Evolutionary conservation across 2,888 invertebrate genomes (phyloP).

Genomic region (Stomorhina lunata): DNA sequence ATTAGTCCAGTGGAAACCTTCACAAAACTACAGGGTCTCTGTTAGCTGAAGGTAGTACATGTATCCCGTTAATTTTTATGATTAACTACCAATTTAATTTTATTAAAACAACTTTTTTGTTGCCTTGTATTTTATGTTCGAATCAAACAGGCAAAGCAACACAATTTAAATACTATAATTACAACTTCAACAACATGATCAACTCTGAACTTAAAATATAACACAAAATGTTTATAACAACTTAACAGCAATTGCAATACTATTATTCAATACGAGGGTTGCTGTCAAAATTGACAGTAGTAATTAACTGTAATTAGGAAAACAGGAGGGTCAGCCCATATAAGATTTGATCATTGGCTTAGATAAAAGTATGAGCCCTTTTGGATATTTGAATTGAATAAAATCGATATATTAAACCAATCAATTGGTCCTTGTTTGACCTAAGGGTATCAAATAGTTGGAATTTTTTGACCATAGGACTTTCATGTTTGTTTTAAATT

Average conservation of each 20-base stretch:
- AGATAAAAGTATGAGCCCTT: no score
- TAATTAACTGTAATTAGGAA: no score
- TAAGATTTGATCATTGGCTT: no score
- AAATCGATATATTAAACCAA: no score
- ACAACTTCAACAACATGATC: constrained; percentile 54
- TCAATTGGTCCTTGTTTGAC: no score
- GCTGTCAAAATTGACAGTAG: no score
- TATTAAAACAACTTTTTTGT: constrained; percentile 29
- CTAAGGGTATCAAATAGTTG: no score
- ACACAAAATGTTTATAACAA: not conserved
- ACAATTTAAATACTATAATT: constrained; percentile 48
- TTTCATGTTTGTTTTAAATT: no score
- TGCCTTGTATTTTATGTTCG: not conserved
- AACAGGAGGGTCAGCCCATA: no score
- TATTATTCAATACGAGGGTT: not conserved
- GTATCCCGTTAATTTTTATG: constrained; percentile 10
- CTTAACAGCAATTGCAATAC: not conserved
- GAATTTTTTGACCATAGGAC: no score
- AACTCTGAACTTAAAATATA: constrained; percentile 33
- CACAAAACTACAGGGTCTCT: not conserved
- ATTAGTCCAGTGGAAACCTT: not conserved
- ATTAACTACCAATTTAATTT: not conserved
- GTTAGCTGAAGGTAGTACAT: not conserved
- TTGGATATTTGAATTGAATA: no score
- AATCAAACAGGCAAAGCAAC: not conserved